Evolutionary conservation across 2,797 vertebrate species (phyloP).

Genomic region (Acanthurus tractus): DNA sequence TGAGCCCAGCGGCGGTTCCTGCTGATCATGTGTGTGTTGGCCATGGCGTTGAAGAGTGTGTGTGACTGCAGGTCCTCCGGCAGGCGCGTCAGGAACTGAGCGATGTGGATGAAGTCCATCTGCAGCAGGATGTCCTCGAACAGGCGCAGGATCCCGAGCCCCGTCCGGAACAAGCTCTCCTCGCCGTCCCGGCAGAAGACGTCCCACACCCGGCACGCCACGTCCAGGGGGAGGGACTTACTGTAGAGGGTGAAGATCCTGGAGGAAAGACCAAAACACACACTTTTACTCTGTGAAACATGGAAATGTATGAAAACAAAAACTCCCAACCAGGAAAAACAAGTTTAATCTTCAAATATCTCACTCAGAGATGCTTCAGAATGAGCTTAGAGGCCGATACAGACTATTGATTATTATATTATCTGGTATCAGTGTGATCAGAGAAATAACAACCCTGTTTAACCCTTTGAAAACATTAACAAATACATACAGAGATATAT

Average conservation of each 20-base stretch:
- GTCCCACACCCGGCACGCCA: constrained; percentile 97
- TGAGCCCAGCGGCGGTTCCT: constrained; percentile 95
- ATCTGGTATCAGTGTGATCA: no score
- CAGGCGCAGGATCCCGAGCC: constrained; percentile 91
- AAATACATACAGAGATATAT: no score
- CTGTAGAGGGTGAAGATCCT: constrained; percentile 99
- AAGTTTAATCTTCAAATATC: no score
- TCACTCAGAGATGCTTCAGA: no score
- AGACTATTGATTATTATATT: no score
- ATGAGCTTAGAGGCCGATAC: no score
- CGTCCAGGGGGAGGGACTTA: constrained; percentile 94
- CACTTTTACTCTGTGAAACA: neutral
- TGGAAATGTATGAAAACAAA: neutral
- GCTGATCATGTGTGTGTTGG: constrained; percentile 95
- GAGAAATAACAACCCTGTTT: no score
- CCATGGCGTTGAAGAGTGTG: constrained; percentile 91
- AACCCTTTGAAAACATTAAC: no score
- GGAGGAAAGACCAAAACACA: neutral
- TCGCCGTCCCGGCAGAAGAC: constrained; percentile 97
- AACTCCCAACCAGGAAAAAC: neutral
- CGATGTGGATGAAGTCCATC: constrained; percentile 99
- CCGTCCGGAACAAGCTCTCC: constrained; percentile 95
- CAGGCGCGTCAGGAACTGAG: constrained; percentile 95
- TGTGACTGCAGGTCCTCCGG: constrained; percentile 91
- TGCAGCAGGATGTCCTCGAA: constrained; percentile 93